Evolutionary conservation across 2,797 vertebrate species (phyloP).

Genomic region (Aulostomus chinensis): DNA sequence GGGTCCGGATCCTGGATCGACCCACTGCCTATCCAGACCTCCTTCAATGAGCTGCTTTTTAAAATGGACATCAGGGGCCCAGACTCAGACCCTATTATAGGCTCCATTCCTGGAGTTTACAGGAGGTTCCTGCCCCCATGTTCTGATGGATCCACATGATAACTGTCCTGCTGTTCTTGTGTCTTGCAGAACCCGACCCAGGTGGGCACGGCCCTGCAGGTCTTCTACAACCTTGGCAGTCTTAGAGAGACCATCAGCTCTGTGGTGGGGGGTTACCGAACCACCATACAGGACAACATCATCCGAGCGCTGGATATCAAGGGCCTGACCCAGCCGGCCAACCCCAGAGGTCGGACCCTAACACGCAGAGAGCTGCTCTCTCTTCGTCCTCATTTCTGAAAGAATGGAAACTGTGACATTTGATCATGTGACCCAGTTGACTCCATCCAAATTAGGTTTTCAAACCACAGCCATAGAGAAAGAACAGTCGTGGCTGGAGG

Average conservation of each 20-base stretch:
- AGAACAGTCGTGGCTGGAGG: constrained; percentile 10
- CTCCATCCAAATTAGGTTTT: constrained; percentile 40
- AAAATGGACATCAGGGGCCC: too few species aligned
- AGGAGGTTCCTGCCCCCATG: too few species aligned
- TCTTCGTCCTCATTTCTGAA: constrained; percentile 24
- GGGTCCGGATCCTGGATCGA: not conserved
- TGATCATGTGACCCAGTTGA: constrained; percentile 30
- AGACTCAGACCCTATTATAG: too few species aligned
- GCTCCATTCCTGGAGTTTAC: too few species aligned
- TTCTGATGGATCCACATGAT: too few species aligned
- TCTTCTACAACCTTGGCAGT: constrained; percentile 94
- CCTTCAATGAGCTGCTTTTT: too few species aligned
- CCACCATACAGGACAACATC: constrained; percentile 87
- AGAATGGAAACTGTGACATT: constrained; percentile 5
- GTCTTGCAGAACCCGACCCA: constrained; percentile 91
- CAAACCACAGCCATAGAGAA: constrained; percentile 38
- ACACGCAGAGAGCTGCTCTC: too few species aligned
- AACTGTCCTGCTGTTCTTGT: too few species aligned
- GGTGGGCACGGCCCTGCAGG: constrained; percentile 96
- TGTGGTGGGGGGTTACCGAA: constrained; percentile 88
- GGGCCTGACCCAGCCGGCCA: constrained; percentile 87
- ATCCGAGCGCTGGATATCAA: constrained; percentile 90
- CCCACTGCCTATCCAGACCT: too few species aligned
- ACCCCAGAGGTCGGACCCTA: constrained; percentile 82
- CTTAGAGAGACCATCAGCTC: constrained; percentile 86